Base-by-base conservation (phyloP, 2,888 invertebrate genomes). In the Gonocerus acuteangulatus region DNA sequence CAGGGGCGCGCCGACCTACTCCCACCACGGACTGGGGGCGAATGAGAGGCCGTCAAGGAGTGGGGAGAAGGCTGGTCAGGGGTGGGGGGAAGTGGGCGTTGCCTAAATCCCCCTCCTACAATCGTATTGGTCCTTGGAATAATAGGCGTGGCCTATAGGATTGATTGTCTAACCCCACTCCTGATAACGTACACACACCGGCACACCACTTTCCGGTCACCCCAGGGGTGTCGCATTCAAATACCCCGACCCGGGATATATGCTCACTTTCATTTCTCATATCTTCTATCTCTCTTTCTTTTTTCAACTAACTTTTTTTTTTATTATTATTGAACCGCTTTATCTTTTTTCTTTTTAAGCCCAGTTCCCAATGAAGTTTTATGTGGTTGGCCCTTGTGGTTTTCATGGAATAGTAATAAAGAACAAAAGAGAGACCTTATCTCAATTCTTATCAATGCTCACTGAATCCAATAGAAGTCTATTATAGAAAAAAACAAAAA, bases 171-270 rank as follows among this genome's bases (percentile, higher is more conserved):
- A 27, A 27, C 27, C 27, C 27, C 27, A 27, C 27, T 27, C 4
- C 27, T 6, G 4, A 9, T 27, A 27, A 27, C 51, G 19, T 34
- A 51, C 51, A 27, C 51, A 34, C 51, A 34, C 51, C 32, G 32
- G 19, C 51, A 51, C 34, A 51, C 51, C 51, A 19, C 51, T 34
- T 51, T 51, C 51, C 51, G 51, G 51, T 51, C 51, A 51, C 51
- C 32, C 51, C 9, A 4, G 9, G 27, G 34, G 51, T 51, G 51
- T 51, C 51, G 34, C 27, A 51, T 34, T 34, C 51, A 51, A 51
- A 51, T 51, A 51, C 51, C 51, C 19, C 19, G 16, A 32, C 27
- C 4, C 27, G 34, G 51, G 51, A 51, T 36, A 51, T 19, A 51
- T 51, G 51, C 34, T 51, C 51, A 36, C 16, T 51, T 51, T 51